Evolutionary conservation across 2,797 vertebrate species (phyloP), one percentile per base, ranked within the genome.

Genomic region (Chelonia mydas): DNA sequence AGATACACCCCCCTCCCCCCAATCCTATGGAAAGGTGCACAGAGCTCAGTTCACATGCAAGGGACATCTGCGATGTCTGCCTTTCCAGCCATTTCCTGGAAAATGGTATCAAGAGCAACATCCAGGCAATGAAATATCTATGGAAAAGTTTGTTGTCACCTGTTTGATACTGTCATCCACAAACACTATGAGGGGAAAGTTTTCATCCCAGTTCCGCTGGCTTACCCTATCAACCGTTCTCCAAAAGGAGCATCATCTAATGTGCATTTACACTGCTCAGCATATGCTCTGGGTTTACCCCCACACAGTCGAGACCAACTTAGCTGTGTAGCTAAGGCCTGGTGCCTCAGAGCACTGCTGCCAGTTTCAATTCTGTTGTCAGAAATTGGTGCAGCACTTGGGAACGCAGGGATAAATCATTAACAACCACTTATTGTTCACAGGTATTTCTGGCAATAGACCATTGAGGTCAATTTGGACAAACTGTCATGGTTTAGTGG

Each of bases 341-440:
- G 28, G 41, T 90, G 93, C 45, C 65, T 54, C 53, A 80, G 77
- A 85, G 92, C 81, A 8, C 45, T 51, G 89, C 80, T 86, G 77
- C 1, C 0, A 54, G 61, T 92, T 97, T 84, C 92, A 91, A 89
- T 90, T 82, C 90, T 77, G 74, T 79, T 61, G 80, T 61, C 86
- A 33, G 0, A 95, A 90, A 93, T 92, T 89, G 95, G 94, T 72
- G 89, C 93, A 93, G 90, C 90, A 80, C 92, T 96, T 78, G 90
- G 92, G 93, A 97, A 92, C 81, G 53, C 78, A 45, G 49, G 94
- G 95, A 97, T 97, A 97, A 97, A 97, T 97, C 92, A 97, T 97
- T 97, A 97, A 97, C 96, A 84, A 97, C 86, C 94, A 95, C 96
- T 97, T 97, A 96, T 97, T 97, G 96, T 97, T 97, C 90, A 83